These are phyloP conservation scores for Syngnathus acus DNA, from an alignment of 2,797 vertebrate species.

Conservation along the genomic window DNA sequence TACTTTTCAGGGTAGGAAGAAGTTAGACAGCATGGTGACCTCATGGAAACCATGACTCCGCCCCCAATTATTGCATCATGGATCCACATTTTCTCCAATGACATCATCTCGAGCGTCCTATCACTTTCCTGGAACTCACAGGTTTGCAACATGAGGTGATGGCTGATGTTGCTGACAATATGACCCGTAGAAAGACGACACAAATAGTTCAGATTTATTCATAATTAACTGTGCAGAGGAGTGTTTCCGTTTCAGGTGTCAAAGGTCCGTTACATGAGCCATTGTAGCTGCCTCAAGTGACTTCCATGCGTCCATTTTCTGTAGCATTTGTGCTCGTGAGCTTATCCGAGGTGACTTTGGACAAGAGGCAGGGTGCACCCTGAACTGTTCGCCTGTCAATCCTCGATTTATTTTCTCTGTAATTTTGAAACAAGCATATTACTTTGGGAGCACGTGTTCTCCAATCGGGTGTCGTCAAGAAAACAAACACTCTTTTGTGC, in stretches of 20 bases:
- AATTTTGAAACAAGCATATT: background rate
- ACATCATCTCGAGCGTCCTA: slow-evolving; percentile 26
- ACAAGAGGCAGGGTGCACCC: background rate
- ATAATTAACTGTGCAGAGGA: background rate
- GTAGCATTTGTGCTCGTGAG: background rate
- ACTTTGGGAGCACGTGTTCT: background rate
- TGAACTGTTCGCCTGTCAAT: background rate
- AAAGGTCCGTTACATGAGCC: background rate
- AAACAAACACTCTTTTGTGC: slow-evolving; percentile 6
- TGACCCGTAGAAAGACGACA: slow-evolving; percentile 50
- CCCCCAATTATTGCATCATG: slow-evolving; percentile 10
- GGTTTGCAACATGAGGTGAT: slow-evolving; percentile 17
- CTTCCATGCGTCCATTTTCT: background rate
- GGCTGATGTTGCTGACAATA: slow-evolving; percentile 31
- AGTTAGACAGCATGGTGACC: slow-evolving; percentile 38
- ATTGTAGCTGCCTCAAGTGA: background rate
- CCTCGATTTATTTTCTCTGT: background rate
- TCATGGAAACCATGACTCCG: slow-evolving; percentile 28
- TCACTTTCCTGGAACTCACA: background rate
- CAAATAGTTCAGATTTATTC: background rate
- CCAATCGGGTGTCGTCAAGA: background rate
- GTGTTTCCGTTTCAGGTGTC: background rate
- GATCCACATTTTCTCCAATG: slow-evolving; percentile 17
- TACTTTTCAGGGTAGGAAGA: background rate
- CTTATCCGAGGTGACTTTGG: background rate